Conservation (phyloP, 2,888 invertebrate species). For the Clitarchus hookeri region DNA sequence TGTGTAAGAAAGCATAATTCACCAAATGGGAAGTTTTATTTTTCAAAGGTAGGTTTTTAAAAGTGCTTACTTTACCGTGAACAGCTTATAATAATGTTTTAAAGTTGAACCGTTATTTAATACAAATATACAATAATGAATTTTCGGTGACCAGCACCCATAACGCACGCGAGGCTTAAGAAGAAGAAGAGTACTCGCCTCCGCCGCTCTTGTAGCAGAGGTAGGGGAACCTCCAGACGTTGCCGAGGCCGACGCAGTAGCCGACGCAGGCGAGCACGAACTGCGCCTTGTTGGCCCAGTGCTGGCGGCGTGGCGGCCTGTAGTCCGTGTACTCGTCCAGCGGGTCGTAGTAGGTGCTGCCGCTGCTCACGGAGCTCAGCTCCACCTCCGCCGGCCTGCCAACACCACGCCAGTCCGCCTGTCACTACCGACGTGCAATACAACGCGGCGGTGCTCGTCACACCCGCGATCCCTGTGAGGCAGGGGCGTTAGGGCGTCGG, state of each 20-base stretch:
- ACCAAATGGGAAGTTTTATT: too few species aligned
- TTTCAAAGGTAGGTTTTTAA: too few species aligned
- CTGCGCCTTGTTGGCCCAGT: slow-evolving; percentile 88
- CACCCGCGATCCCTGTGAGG: too few species aligned
- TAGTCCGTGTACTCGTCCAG: slow-evolving; percentile 44
- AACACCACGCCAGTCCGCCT: slow-evolving; percentile 33
- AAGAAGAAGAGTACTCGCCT: slow-evolving; percentile 60
- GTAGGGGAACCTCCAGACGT: slow-evolving; percentile 92
- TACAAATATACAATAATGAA: too few species aligned
- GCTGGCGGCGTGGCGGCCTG: slow-evolving; percentile 71
- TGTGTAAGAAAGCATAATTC: too few species aligned
- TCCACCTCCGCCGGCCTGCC: slow-evolving; percentile 75
- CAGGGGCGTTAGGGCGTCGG: too few species aligned
- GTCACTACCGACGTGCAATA: background rate
- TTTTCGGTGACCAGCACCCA: too few species aligned
- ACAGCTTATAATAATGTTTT: too few species aligned
- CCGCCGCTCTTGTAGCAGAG: slow-evolving; percentile 89
- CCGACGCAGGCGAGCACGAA: slow-evolving; percentile 88
- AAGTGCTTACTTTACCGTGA: too few species aligned
- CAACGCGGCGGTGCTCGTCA: too few species aligned
- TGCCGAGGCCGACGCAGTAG: slow-evolving; percentile 86
- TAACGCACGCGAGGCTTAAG: too few species aligned
- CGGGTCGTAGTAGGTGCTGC: slow-evolving; percentile 64
- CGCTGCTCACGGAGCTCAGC: slow-evolving; percentile 74
- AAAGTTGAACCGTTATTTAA: too few species aligned